Percentiles rank a stretch among this genome's conserved stretches.
Conservation (phyloP, 2,797 vertebrate genomes). For the Glossophaga mutica region DNA sequence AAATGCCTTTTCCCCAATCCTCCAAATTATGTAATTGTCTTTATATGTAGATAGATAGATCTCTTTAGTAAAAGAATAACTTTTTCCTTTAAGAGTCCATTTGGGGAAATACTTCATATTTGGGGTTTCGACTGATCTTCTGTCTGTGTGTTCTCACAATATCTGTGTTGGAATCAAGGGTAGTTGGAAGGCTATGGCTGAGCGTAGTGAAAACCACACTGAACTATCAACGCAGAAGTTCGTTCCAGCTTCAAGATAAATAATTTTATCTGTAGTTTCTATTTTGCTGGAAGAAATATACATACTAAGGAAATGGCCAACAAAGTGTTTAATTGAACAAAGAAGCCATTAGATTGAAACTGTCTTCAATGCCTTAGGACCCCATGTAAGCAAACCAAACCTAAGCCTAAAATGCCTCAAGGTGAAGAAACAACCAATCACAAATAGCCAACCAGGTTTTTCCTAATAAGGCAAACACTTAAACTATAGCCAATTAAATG, state of each 20-base stretch:
- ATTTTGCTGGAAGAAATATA: background rate
- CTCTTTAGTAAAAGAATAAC: conserved; percentile 18
- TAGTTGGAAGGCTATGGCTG: background rate
- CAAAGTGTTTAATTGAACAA: background rate
- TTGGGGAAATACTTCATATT: background rate
- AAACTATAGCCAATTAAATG: background rate
- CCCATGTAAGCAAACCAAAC: background rate
- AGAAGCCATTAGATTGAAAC: background rate
- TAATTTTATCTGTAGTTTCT: background rate
- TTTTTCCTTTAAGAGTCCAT: conserved; percentile 9
- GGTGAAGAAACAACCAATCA: background rate
- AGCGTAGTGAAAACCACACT: background rate
- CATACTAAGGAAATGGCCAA: background rate
- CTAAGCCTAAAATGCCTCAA: background rate
- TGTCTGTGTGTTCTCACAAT: background rate
- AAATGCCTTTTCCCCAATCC: background rate
- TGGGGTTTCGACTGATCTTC: background rate
- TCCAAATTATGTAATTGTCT: conserved; percentile 13
- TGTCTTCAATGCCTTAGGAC: background rate
- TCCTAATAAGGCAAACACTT: background rate
- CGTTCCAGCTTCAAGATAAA: background rate
- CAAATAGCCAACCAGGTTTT: background rate
- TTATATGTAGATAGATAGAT: background rate
- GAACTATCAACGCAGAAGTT: background rate
- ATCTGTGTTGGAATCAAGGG: background rate